Conservation (phyloP, 2,888 invertebrate species). For the Pogonocherus hispidulus region DNA sequence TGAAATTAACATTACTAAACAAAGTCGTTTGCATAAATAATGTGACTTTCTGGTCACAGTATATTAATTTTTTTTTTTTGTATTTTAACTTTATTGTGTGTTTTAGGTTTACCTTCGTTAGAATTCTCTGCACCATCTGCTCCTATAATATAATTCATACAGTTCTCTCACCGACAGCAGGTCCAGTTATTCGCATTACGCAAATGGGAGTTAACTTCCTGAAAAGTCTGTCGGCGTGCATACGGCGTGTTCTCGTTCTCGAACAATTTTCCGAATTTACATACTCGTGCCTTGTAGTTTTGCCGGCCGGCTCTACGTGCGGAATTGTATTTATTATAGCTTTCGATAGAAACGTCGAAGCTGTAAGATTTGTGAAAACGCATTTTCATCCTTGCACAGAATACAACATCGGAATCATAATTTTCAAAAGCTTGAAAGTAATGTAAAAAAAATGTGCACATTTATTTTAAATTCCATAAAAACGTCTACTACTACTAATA, state of each 20-base stretch:
- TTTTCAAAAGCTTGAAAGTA: too few relatives aligned
- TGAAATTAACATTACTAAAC: too few relatives aligned
- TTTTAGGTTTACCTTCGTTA: too few relatives aligned
- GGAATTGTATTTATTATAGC: neutral
- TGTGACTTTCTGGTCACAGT: too few relatives aligned
- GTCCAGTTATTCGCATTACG: conserved; percentile 18
- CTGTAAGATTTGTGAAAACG: neutral
- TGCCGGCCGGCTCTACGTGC: neutral
- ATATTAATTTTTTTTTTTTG: too few relatives aligned
- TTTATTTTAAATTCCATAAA: too few relatives aligned
- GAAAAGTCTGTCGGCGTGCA: conserved; percentile 13
- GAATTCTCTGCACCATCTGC: neutral
- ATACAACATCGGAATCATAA: too few relatives aligned
- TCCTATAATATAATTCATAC: conserved; percentile 1
- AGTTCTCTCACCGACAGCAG: neutral
- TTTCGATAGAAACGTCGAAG: neutral
- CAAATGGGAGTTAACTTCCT: conserved; percentile 16
- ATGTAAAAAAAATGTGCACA: too few relatives aligned
- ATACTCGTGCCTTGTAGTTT: neutral
- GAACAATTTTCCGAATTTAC: conserved; percentile 13
- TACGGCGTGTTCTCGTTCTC: conserved; percentile 3
- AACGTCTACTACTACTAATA: too few relatives aligned
- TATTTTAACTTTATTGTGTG: too few relatives aligned
- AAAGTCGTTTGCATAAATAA: too few relatives aligned
- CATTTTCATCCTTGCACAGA: neutral